Evolutionary conservation across 2,113 vertebrate genomes (phyloP), one percentile per base, ranked within the genome.

Genomic region (Callipepla squamata): DNA sequence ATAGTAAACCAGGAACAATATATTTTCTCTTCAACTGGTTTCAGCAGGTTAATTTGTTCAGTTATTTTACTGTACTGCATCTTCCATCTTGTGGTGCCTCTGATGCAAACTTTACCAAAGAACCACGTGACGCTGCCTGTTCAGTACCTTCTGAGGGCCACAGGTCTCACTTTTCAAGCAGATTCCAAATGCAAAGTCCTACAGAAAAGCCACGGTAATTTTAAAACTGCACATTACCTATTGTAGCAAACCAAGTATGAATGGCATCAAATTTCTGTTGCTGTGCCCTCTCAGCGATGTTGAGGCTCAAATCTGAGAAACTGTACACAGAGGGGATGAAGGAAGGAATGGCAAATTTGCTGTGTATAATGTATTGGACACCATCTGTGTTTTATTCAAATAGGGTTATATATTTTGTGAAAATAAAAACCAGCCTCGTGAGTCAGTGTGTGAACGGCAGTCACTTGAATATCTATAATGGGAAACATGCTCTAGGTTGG

Each of bases 321-420:
- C 48, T 30, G 87, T 85, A 80, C 84, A 65, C 22, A 70, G 90
- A 91, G 76, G 63, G 80, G 69, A 58, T 82, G 75, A 92, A 92
- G 89, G 80, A 95, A 82, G 90, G 96, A 97, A 96, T 69, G 87
- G 96, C 91, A 95, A 96, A 97, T 96, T 96, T 96, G 85, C 95
- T 92, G 82, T 92, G 90, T 95, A 95, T 97, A 96, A 96, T 93
- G 87, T 95, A 78, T 96, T 95, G 93, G 93, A 92, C 93, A 92
- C 96, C 97, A 97, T 97, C 97, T 97, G 97, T 97, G 96, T 97
- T 97, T 97, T 97, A 97, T 97, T 97, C 96, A 95, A 97, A 97
- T 97, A 86, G 96, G 95, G 96, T 96, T 97, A 97, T 97, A 97
- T 97, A 96, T 97, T 97, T 97, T 96, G 95, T 96, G 97, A 97